phyloP scores from a whole-genome alignment of 2,113 vertebrate genomes.

The Sula dactylatra region DNA sequence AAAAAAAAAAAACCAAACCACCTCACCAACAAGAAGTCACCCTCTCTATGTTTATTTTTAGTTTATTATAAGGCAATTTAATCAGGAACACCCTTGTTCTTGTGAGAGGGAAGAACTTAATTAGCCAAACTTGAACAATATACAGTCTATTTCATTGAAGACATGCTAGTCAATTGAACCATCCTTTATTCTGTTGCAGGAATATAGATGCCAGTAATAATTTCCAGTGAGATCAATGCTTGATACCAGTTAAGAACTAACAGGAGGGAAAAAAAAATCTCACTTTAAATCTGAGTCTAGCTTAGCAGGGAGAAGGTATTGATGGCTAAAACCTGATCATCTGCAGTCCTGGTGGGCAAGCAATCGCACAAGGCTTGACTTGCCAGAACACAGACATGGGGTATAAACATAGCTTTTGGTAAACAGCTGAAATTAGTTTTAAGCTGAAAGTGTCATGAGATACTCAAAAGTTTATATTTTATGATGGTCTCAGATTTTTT shows the following conservation, averaged over 20 bases:
- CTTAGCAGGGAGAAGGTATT: not conserved
- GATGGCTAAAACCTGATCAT: not conserved
- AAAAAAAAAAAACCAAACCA: not conserved
- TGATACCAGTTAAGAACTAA: not conserved
- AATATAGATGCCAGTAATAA: not conserved
- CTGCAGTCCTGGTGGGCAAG: not conserved
- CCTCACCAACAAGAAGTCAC: rapidly evolving
- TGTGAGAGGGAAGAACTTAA: not conserved
- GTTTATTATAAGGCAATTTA: not conserved
- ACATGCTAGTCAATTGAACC: not conserved
- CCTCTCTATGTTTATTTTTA: not conserved
- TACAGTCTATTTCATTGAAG: not conserved
- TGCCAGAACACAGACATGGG: not conserved
- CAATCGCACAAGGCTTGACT: not conserved
- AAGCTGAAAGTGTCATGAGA: not conserved
- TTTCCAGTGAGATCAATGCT: not conserved
- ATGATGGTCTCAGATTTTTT: not conserved
- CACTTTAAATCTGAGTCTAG: not conserved
- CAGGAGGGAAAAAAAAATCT: not conserved
- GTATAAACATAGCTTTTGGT: not conserved
- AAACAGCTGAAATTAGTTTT: not conserved
- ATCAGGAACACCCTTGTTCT: not conserved
- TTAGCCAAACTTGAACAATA: not conserved
- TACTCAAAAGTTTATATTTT: not conserved
- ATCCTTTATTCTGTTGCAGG: not conserved